Base-by-base conservation (phyloP, 1,140 invertebrate genomes). In the Trichoplusia ni region DNA sequence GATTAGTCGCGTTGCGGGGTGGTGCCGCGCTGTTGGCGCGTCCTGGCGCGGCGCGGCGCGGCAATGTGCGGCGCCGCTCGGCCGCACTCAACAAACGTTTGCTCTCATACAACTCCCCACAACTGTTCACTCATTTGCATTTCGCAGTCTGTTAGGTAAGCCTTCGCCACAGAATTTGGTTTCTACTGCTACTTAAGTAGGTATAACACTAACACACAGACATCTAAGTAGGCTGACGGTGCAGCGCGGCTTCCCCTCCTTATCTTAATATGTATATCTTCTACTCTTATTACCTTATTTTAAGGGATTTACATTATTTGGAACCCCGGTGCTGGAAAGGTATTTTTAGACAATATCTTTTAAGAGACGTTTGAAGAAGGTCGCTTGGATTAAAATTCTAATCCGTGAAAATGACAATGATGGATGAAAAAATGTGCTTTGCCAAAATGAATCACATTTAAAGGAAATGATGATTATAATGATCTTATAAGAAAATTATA, bases 91-190 rank as follows among this genome's bases (percentile, higher is more conserved):
- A 56, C 60, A 64, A 74, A 63, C 58, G 65, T 74, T 74, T 74
- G 68, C 64, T 59, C 23, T 63, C 49, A 64, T 46, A 64, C 19
- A 56, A 53, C 60, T 63, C 40, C 54, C 62, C 63, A 44, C 67
- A 65, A 67, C 58, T 70, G 68, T 65, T 53, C 54, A 49, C 64
- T 63, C 67, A 75, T 75, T 75, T 72, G 61, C 73, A 72, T 75
- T 69, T 72, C 58, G 21, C 56, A 64, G 40, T 49, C 66, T 69
- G 53, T 60, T 69, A 63, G 23, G 25, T 73, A 66, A 69, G 47
- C 63, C 33, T 64, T 64, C 47, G 27, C 59, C 51, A 47, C 35
- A 65, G 61, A 68, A 64, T 64, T 69, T 67, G 44, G 35, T 64
- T 31, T 67, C 18, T 31, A 31, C 46, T 65, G 19, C 51, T 38